Evolutionary conservation across 1,140 invertebrate species (phyloP).

Genomic region (Cotesia chilonis): DNA sequence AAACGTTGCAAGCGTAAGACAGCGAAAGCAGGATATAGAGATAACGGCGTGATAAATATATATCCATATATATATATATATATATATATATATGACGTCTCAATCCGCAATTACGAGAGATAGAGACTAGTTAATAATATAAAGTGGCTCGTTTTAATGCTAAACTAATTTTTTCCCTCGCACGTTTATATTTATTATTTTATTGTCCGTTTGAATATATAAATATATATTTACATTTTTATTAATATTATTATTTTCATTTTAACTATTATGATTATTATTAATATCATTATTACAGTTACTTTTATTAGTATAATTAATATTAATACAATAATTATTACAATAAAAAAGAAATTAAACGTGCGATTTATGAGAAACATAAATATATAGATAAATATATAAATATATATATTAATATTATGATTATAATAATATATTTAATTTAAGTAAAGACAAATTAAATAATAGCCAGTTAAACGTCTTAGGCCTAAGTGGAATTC

Average conservation of each 20-base stretch:
- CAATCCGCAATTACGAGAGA: slow-evolving; percentile 28
- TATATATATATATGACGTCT: neutral
- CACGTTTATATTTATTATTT: slow-evolving; percentile 7
- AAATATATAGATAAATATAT: slow-evolving; percentile 6
- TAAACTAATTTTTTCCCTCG: neutral
- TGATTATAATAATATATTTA: slow-evolving; percentile 27
- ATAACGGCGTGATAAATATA: neutral
- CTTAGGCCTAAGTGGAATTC: slow-evolving; percentile 51
- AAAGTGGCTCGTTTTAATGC: neutral
- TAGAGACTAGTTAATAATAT: slow-evolving; percentile 22
- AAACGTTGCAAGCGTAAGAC: too few species aligned
- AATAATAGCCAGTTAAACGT: slow-evolving; percentile 32
- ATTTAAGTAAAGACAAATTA: slow-evolving; percentile 33
- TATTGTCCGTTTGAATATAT: neutral
- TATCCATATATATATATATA: neutral
- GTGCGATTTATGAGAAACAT: slow-evolving; percentile 34
- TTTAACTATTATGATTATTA: too few species aligned
- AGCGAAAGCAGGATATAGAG: too few species aligned
- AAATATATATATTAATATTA: slow-evolving; percentile 33
- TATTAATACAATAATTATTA: too few species aligned
- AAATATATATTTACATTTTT: neutral
- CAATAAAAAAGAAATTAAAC: neutral
- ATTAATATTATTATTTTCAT: too few species aligned
- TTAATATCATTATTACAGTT: too few species aligned
- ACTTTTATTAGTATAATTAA: too few species aligned